Evolutionary conservation across 2,797 vertebrate genomes (phyloP).

Genomic region (Anas flavirostris): DNA sequence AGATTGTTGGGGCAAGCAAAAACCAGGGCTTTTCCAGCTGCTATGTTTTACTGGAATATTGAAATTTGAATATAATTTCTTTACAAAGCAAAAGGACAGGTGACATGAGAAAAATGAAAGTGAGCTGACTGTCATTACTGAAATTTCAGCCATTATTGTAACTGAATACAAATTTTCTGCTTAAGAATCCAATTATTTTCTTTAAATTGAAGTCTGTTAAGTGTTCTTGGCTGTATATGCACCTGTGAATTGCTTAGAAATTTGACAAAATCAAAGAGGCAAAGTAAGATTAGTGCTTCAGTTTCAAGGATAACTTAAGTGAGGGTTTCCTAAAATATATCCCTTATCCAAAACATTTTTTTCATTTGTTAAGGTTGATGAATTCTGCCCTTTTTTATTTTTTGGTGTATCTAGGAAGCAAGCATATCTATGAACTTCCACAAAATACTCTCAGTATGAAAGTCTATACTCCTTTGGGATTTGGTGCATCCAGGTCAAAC

Average conservation of each 20-base stretch:
- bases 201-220: not conserved
- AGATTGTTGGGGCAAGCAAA: slow-evolving; percentile 40
- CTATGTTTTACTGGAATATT: not conserved
- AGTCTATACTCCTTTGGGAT: not conserved
- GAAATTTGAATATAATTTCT: slow-evolving; percentile 30
- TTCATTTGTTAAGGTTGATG: not conserved
- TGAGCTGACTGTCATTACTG: not conserved
- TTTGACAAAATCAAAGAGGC: not conserved
- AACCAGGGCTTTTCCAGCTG: not conserved
- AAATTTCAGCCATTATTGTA: slow-evolving; percentile 17
- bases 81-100: not conserved
- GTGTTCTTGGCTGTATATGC: not conserved
- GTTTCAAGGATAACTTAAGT: not conserved
- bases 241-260: not conserved
- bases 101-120: slow-evolving; percentile 28
- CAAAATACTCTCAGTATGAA: not conserved
- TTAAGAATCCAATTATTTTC: not conserved
- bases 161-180: not conserved
- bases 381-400: not conserved
- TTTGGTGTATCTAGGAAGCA: not conserved
- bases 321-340: not conserved
- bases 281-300: not conserved
- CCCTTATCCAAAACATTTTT: not conserved
- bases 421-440: not conserved
- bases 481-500: not conserved